phyloP scores from a whole-genome alignment of 2,797 vertebrate species.

The Anomalospiza imberbis region DNA sequence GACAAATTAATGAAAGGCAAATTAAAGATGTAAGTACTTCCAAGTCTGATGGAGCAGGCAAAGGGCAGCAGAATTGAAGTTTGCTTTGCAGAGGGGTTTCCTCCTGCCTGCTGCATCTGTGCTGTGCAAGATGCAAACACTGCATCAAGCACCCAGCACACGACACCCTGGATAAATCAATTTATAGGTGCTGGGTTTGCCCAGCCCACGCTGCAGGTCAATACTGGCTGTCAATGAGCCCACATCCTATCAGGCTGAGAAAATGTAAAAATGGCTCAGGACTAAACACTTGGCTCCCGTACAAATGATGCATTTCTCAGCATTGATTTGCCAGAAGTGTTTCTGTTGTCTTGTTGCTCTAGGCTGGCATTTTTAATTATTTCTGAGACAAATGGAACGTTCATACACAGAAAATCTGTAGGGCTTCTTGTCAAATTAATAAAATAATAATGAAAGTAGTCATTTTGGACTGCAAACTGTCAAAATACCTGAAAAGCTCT shows the following conservation, averaged over 20 bases:
- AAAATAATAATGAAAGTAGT: slow-evolving; percentile 80
- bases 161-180: slow-evolving; percentile 57
- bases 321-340: slow-evolving; percentile 77
- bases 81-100: slow-evolving; percentile 5
- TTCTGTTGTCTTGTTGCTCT: slow-evolving; percentile 77
- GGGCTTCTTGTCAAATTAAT: slow-evolving; percentile 81
- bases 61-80: slow-evolving; percentile 48
- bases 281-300: slow-evolving; percentile 66
- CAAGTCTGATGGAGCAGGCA: slow-evolving; percentile 14
- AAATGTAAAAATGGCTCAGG: slow-evolving; percentile 60
- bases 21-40: slow-evolving; percentile 62
- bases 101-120: background rate
- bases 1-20: slow-evolving; percentile 69
- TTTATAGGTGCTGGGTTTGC: slow-evolving; percentile 58
- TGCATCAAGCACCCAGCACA: slow-evolving; percentile 16
- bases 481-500: slow-evolving; percentile 73
- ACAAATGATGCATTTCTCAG: slow-evolving; percentile 74
- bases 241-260: slow-evolving; percentile 41
- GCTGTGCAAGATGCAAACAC: slow-evolving; percentile 50
- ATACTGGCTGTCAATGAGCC: slow-evolving; percentile 59
- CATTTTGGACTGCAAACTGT: slow-evolving; percentile 73
- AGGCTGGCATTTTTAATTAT: slow-evolving; percentile 82
- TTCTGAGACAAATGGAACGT: slow-evolving; percentile 77
- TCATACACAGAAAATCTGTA: slow-evolving; percentile 75
- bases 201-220: slow-evolving; percentile 55